phyloP scores from a whole-genome alignment of 2,888 invertebrate species.

The Cataglyphis altisquamis region DNA sequence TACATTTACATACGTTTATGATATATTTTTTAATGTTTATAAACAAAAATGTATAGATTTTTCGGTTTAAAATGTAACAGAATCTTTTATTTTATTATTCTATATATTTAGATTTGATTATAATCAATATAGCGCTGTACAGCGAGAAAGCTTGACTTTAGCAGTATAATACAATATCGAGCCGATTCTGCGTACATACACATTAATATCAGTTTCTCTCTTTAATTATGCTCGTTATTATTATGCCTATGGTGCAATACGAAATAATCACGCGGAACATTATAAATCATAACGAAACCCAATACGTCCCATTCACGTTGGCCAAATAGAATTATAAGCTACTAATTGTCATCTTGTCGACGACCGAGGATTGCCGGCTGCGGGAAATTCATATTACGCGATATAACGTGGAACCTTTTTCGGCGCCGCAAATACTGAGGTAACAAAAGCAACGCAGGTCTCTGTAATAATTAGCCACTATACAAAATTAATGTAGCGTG shows the following conservation, averaged over 20 bases:
- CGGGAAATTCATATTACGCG: constrained; percentile 23
- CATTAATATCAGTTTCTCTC: constrained; percentile 42
- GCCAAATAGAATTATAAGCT: constrained; percentile 36
- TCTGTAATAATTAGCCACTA: constrained; percentile 73
- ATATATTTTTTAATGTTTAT: background rate
- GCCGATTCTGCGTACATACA: background rate
- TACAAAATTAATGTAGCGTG: constrained; percentile 76
- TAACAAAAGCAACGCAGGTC: constrained; percentile 65
- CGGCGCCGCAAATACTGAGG: constrained; percentile 31
- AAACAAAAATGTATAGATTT: background rate
- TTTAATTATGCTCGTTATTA: constrained; percentile 25
- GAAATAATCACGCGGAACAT: constrained; percentile 18
- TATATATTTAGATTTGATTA: background rate
- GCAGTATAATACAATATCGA: background rate
- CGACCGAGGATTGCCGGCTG: background rate
- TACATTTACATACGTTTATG: background rate
- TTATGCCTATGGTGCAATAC: background rate
- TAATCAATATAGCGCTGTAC: background rate
- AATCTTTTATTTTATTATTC: background rate
- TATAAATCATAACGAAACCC: constrained; percentile 20
- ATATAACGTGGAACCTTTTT: constrained; percentile 48
- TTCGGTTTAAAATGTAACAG: background rate
- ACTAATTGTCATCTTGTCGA: constrained; percentile 34
- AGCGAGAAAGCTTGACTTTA: background rate
- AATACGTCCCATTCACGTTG: constrained; percentile 29